Conservation (phyloP, 2,888 invertebrate species). For the Eurytoma californica region DNA sequence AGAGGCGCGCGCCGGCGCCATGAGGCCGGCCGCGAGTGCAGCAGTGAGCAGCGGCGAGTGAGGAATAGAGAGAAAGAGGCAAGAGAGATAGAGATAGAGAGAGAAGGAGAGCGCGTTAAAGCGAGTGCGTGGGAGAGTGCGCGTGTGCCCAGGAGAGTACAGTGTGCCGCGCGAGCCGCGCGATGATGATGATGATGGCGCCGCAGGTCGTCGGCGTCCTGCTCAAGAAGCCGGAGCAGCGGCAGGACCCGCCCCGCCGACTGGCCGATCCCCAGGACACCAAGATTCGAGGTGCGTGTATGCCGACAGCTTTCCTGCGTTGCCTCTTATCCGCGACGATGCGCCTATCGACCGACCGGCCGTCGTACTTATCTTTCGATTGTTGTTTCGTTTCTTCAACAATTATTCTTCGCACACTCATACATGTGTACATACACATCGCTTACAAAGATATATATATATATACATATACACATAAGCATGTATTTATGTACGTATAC, state of each 20-base stretch:
- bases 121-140: not conserved
- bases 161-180: not conserved
- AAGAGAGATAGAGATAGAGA: not conserved
- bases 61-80: not conserved
- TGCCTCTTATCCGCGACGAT: too few species aligned
- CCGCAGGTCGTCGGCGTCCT: slow-evolving; percentile 73
- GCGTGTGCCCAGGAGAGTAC: not conserved
- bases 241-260: slow-evolving; percentile 63
- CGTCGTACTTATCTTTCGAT: too few species aligned
- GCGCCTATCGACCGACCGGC: too few species aligned
- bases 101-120: not conserved
- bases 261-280: slow-evolving; percentile 70
- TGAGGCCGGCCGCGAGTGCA: slow-evolving; percentile 51
- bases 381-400: too few species aligned
- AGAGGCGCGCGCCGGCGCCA: not conserved
- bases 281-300: slow-evolving; percentile 70
- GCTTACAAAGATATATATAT: too few species aligned
- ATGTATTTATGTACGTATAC: too few species aligned
- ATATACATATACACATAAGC: too few species aligned
- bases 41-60: slow-evolving; percentile 34
- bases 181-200: slow-evolving; percentile 69
- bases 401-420: too few species aligned
- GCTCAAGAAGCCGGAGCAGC: slow-evolving; percentile 72
- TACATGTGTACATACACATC: too few species aligned
- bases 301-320: too few species aligned